Evolutionary conservation across 2,888 invertebrate species (phyloP).

Genomic region (Malthinus flaveolus): DNA sequence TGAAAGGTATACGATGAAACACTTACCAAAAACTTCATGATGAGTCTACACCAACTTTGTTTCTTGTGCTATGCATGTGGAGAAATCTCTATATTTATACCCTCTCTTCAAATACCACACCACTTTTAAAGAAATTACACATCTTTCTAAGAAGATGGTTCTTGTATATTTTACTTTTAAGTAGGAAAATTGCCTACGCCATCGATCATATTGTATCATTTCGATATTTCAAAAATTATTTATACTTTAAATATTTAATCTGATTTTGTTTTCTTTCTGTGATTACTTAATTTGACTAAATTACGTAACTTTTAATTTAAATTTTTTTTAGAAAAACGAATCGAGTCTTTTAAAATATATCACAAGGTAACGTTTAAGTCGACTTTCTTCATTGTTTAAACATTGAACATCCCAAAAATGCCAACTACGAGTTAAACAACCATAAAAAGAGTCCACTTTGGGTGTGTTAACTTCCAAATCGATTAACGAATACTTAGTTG

Average conservation of each 20-base stretch:
- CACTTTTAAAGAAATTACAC: conserved; percentile 27
- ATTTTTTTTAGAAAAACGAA: too few species aligned
- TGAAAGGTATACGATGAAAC: conserved; percentile 17
- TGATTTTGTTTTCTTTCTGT: conserved; percentile 4
- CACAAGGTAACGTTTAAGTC: too few species aligned
- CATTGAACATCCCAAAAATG: too few species aligned
- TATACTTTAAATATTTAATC: conserved; percentile 16
- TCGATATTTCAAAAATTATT: conserved; percentile 1
- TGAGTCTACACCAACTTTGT: conserved; percentile 28
- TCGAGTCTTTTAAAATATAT: too few species aligned
- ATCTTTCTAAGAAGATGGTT: conserved; percentile 16
- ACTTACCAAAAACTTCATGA: conserved; percentile 40
- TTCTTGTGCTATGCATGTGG: conserved; percentile 34
- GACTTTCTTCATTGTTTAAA: too few species aligned
- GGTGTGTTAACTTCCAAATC: too few species aligned
- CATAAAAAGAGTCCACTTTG: too few species aligned
- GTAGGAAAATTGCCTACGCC: conserved; percentile 12
- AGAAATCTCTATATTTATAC: conserved; percentile 41
- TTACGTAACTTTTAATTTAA: neutral
- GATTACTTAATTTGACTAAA: conserved; percentile 6
- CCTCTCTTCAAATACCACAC: conserved; percentile 26
- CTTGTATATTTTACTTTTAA: conserved; percentile 6
- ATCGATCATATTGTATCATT: conserved; percentile 10
- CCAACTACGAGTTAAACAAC: too few species aligned
- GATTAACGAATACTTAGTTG: too few species aligned